Evolutionary conservation across 2,797 vertebrate genomes (phyloP).

Genomic region (Sebastes iracundus): DNA sequence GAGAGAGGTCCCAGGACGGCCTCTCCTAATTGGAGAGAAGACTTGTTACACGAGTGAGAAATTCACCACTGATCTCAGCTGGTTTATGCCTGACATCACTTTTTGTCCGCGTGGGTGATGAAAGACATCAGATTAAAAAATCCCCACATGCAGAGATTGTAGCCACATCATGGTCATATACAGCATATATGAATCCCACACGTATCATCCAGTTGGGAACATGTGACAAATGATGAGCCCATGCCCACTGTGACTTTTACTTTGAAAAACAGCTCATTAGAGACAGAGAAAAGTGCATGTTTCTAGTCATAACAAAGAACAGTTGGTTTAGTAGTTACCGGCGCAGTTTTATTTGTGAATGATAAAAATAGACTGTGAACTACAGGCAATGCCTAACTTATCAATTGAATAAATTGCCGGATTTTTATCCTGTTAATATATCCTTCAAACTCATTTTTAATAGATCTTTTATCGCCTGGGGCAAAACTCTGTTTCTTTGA

Average conservation of each 20-base stretch:
- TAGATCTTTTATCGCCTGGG: conserved; percentile 80
- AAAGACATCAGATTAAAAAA: conserved; percentile 42
- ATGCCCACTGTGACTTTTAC: conserved; percentile 56
- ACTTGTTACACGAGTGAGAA: conserved; percentile 24
- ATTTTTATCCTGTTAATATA: conserved; percentile 82
- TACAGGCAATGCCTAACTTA: conserved; percentile 68
- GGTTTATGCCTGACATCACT: conserved; percentile 28
- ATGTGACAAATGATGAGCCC: conserved; percentile 47
- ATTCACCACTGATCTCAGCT: conserved; percentile 21
- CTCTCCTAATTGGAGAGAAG: conserved; percentile 28
- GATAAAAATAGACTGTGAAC: conserved; percentile 72
- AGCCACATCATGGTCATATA: conserved; percentile 38
- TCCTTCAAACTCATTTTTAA: conserved; percentile 83
- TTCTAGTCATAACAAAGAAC: conserved; percentile 37
- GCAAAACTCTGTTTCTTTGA: conserved; percentile 84
- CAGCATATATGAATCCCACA: conserved; percentile 15
- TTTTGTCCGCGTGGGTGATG: conserved; percentile 37
- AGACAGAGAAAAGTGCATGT: conserved; percentile 48
- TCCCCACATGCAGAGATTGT: conserved; percentile 35
- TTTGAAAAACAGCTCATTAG: conserved; percentile 75
- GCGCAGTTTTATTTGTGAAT: conserved; percentile 59
- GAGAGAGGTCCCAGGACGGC: neutral
- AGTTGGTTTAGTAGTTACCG: conserved; percentile 59
- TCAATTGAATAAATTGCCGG: conserved; percentile 81
- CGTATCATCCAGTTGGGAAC: conserved; percentile 35